Evolutionary conservation across 2,888 invertebrate genomes (phyloP), one percentile per base, ranked within the genome.

Genomic region (Sialis lutaria): DNA sequence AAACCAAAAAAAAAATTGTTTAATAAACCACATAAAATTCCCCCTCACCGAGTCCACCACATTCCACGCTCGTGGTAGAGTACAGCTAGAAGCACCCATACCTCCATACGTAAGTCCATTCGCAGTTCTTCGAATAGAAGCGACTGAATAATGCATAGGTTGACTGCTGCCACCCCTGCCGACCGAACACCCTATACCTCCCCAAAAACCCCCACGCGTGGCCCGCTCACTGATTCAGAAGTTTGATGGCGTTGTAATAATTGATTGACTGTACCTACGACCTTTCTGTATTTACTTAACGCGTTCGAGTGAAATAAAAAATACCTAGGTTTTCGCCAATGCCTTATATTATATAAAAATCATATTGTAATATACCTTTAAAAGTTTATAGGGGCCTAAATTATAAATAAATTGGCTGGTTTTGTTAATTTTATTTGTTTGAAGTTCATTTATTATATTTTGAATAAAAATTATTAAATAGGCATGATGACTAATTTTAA

Each of bases 171-270:
- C 22, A 22, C 4, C 22, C 22, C 22, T 22, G 22, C 22, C 22
- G 22, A 22, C 22, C 22, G 22, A 4, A 22, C 22, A 2, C 22
- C 22, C 22, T 4, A 2, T 4, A 2, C 22, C 22, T 4, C 22
- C 22, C 44, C 35, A 10, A 44, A 44, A 32, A n/a, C 10, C 33
- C 12, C 33, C 35, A 33, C 22, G 34, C 32, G 33, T 3, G 33
- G 12, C 22, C 30, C 44, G 34, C 10, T 44, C 12, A 32, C 34
- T 34, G 10, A 34, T 34, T 44, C 32, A 34, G 31, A 45, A 35
- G 37, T 45, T 45, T 45, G 45, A 45, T 45, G 35, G 39, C 45
- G 22, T 45, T 45, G 33, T 33, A 45, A 45, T 37, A 45, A 37
- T 45, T 45, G 45, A 45, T 45, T 45, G 39, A 12, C 39, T 6